Evolutionary conservation across 1,140 invertebrate genomes (phyloP).

Genomic region (Aradophagus sp.): DNA sequence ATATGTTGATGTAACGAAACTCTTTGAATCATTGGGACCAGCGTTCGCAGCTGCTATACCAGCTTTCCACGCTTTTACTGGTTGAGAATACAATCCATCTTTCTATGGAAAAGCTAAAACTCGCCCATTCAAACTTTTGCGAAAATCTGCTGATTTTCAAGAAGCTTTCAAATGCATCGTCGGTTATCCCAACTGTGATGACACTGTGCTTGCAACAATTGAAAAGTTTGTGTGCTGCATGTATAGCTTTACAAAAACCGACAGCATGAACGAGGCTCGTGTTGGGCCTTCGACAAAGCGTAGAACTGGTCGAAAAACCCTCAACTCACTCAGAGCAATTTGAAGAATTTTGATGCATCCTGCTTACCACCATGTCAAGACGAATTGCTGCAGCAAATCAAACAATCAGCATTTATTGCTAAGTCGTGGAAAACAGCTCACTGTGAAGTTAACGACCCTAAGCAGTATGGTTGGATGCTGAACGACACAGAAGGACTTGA

Average conservation of each 20-base stretch:
- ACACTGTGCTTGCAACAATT: constrained; percentile 11
- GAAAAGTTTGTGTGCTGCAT: constrained; percentile 41
- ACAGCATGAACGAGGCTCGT: constrained; percentile 17
- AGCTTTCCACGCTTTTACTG: constrained; percentile 25
- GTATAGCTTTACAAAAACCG: constrained; percentile 15
- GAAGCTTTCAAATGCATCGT: too few relatives aligned
- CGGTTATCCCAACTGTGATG: not conserved
- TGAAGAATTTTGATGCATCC: constrained; percentile 45
- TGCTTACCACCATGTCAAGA: constrained; percentile 27
- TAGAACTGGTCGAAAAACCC: constrained; percentile 25
- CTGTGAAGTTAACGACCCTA: too few relatives aligned
- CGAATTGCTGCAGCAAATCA: constrained; percentile 35
- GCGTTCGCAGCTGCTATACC: constrained; percentile 8
- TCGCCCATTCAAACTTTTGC: too few relatives aligned
- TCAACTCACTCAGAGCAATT: constrained; percentile 36
- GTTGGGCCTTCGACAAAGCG: constrained; percentile 21
- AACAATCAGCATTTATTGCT: constrained; percentile 31
- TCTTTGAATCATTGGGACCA: constrained; percentile 11
- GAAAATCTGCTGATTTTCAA: too few relatives aligned
- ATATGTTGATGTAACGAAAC: constrained; percentile 26
- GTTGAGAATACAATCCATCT: constrained; percentile 4
- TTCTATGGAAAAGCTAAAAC: too few relatives aligned
- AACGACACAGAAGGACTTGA: too few relatives aligned
- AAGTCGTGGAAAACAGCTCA: constrained; percentile 37
- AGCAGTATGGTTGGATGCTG: too few relatives aligned